These are phyloP conservation scores for Dasyurus viverrinus DNA, from an alignment of 2,113 vertebrate species.

Conservation along the genomic window DNA sequence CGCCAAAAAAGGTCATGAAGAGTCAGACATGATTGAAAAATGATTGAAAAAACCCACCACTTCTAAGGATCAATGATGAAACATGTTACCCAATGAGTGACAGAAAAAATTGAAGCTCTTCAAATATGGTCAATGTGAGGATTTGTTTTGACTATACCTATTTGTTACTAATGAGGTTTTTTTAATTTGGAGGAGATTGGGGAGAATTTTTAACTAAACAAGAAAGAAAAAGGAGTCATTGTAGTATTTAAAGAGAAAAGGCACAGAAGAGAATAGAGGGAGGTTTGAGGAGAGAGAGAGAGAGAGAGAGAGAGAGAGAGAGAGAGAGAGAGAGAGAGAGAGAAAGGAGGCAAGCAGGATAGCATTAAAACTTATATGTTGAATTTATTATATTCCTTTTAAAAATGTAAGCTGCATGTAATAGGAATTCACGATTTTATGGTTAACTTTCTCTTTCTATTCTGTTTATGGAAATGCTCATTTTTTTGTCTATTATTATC, in stretches of 20 bases:
- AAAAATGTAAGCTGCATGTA: neutral
- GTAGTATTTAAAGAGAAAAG: neutral
- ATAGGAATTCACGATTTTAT: neutral
- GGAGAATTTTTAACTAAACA: neutral
- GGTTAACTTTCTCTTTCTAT: neutral
- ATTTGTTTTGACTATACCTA: too few relatives aligned
- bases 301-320: too few relatives aligned
- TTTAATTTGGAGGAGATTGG: too few relatives aligned
- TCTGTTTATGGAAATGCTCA: neutral
- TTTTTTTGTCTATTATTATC: neutral
- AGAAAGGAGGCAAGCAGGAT: neutral
- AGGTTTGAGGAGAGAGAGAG: neutral
- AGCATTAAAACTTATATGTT: neutral
- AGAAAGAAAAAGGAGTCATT: neutral
- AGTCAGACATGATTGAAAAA: too few relatives aligned
- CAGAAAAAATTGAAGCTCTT: too few relatives aligned
- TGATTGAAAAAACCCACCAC: too few relatives aligned
- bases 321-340: too few relatives aligned
- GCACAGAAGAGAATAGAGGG: neutral
- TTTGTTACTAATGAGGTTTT: too few relatives aligned
- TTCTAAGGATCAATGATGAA: too few relatives aligned
- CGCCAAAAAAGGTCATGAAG: too few relatives aligned
- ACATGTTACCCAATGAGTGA: too few relatives aligned
- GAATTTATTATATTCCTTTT: neutral
- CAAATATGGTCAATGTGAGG: too few relatives aligned